Base-by-base conservation (phyloP, 1,140 invertebrate species). In the Brachionus manjavacas region DNA sequence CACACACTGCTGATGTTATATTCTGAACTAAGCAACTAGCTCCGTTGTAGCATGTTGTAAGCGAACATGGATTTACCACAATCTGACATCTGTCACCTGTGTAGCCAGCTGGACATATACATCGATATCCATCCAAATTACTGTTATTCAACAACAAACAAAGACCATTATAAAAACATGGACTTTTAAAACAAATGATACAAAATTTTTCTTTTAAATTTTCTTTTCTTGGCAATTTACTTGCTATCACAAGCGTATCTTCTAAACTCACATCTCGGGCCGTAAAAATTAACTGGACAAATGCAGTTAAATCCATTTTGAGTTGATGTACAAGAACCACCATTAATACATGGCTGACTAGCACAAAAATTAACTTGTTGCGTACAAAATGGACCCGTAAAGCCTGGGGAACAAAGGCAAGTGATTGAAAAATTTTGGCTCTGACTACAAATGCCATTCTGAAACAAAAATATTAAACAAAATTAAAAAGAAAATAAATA, bases 321-420 rank as follows among this genome's bases (percentile, higher is more conserved):
- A 11, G 72, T 11, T 70, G 85, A 85, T 7, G 85, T 68, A 60
- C 86, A 86, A 4, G 52, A 72, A 88, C 72, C 86, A 35, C 81
- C 74, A 74, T 86, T 85, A 16, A 39, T 16, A 60, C 96, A 98
- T 16, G 95, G 95, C 89, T 95, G 94, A 85, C 92, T 94, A 9
- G 94, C 89, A 88, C 96, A 97, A 89, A 96, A 95, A 87, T 97
- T 94, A 83, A 96, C 94, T 88, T 94, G 94, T 12, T 94, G 94
- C 89, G 97, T 95, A 88, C 96, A 98, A 79, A 86, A 85, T 12
- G 16, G 20, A 7, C 87, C 87, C 3, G 85, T 85, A 79, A 86
- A 89, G 4, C 87, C 87, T 66, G 83, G 72, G 2, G 55, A 39
- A 64, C 86, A 87, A 0, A 39, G 11, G 55, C 86, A 87, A 12